Evolutionary conservation across 2,113 vertebrate species (phyloP), one percentile per base, ranked within the genome.

Genomic region (Nesospiza acunhae): DNA sequence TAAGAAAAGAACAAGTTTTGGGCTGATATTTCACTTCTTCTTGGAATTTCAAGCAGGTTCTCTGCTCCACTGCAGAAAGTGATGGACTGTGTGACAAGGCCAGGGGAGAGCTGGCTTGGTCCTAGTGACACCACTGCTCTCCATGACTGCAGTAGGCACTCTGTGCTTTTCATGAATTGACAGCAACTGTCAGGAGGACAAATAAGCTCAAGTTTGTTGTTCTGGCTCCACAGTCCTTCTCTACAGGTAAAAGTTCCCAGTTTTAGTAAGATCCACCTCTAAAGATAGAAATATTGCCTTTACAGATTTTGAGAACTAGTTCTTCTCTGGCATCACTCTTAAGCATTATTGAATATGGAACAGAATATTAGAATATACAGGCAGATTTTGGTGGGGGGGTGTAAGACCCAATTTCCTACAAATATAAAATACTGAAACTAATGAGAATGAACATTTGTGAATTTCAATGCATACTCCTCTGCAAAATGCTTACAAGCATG

Each of bases 61-160:
- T 22, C 13, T 42, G 26, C 7, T 83, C 22, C 12, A 26, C 19
- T 27, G n/a, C 21, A 44, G 46, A 22, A 76, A 41, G 13, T 31
- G 58, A n/a, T 2, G 15, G 47, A 42, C 58, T 60, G 15, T 49
- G 22, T 69, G 81, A 69, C 37, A 84, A 69, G 53, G 20, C 47
- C 15, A 8, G 26, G 14, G 6, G 13, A 4, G 4, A 35, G 33
- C 44, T 86, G 62, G 12, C 27, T 76, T 72, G 15, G 30, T 76
- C 53, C 41, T 52, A 14, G 10, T 30, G 68, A 89, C 44, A 47
- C 37, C 10, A 9, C 33, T 66, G 37, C 30, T 87, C 21, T 66
- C n/a, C 1, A 1, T 49, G 37, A 27, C 33, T 21, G 8, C 7
- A 0, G 42, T 9, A n/a, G 53, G 26, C 26, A 62, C 13, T n/a